phyloP scores from a whole-genome alignment of 2,888 invertebrate genomes.

The Hesperia comma region DNA sequence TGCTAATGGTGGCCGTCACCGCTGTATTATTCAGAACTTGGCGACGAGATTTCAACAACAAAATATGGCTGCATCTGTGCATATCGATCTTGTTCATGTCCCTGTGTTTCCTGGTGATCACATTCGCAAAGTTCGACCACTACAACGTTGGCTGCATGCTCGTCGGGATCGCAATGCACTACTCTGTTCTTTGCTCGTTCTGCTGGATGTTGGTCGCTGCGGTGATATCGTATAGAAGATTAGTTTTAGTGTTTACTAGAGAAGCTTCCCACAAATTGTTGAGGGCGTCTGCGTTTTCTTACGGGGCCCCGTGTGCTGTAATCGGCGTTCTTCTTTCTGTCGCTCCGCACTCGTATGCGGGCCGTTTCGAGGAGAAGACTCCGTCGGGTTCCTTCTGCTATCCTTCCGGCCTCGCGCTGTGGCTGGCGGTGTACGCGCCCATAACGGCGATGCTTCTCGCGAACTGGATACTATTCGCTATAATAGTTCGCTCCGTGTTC shows the following conservation, averaged over 20 bases:
- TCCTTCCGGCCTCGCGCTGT: slow-evolving; percentile 80
- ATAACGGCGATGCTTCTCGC: slow-evolving; percentile 77
- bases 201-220: slow-evolving; percentile 90
- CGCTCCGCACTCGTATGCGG: slow-evolving; percentile 74
- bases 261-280: slow-evolving; percentile 84
- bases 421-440: slow-evolving; percentile 82
- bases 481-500: slow-evolving; percentile 83
- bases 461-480: slow-evolving; percentile 83
- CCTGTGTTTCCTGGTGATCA: slow-evolving; percentile 64
- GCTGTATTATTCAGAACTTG: slow-evolving; percentile 83
- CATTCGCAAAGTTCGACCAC: slow-evolving; percentile 62
- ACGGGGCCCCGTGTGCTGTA: slow-evolving; percentile 84
- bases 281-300: slow-evolving; percentile 85
- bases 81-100: slow-evolving; percentile 76
- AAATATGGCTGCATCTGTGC: slow-evolving; percentile 84
- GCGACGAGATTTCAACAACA: slow-evolving; percentile 85
- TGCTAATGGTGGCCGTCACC: slow-evolving; percentile 79
- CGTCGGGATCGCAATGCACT: slow-evolving; percentile 85
- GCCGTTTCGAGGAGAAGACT: slow-evolving; percentile 64
- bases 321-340: slow-evolving; percentile 78
- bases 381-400: slow-evolving; percentile 79
- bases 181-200: slow-evolving; percentile 86
- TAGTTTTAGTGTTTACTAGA: slow-evolving; percentile 86
- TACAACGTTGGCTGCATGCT: slow-evolving; percentile 78
- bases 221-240: slow-evolving; percentile 86